phyloP scores from a whole-genome alignment of 1,140 invertebrate genomes.

The Orius insidiosus region DNA sequence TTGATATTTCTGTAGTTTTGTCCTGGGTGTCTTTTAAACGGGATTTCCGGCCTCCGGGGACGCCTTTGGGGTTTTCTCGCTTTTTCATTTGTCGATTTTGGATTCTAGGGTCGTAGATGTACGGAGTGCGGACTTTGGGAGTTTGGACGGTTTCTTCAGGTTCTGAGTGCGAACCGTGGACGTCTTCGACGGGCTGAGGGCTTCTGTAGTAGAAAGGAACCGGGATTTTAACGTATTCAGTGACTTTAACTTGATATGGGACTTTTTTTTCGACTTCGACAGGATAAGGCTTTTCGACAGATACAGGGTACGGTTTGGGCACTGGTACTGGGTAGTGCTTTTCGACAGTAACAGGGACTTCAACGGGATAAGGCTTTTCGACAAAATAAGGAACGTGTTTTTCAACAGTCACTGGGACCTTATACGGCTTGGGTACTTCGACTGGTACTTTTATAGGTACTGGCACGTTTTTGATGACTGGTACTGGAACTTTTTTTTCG shows the following conservation, averaged over 20 bases:
- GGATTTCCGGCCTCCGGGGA: no score
- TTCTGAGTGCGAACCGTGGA: not conserved
- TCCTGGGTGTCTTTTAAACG: no score
- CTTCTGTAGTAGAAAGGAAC: not conserved
- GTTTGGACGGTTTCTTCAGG: not conserved
- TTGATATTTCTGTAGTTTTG: no score
- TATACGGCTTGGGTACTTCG: constrained; percentile 9
- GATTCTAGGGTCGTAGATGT: no score
- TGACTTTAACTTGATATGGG: constrained; percentile 5
- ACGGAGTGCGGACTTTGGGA: no score
- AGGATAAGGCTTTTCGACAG: constrained; percentile 11
- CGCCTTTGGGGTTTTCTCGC: no score
- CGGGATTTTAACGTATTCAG: constrained; percentile 4
- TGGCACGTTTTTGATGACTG: constrained; percentile 7
- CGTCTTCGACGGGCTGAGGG: not conserved
- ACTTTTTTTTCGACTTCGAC: constrained; percentile 9
- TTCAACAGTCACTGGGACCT: constrained; percentile 6
- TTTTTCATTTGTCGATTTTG: no score
- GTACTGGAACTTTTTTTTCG: constrained; percentile 12
- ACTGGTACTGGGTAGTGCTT: constrained; percentile 9
- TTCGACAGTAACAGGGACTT: constrained; percentile 8
- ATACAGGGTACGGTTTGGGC: constrained; percentile 7
- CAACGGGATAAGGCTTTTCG: constrained; percentile 10
- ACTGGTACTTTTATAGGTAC: constrained; percentile 24
- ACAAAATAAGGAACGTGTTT: constrained; percentile 10